Evolutionary conservation across 2,113 vertebrate genomes (phyloP).

Genomic region (Campylomormyrus numenius): DNA sequence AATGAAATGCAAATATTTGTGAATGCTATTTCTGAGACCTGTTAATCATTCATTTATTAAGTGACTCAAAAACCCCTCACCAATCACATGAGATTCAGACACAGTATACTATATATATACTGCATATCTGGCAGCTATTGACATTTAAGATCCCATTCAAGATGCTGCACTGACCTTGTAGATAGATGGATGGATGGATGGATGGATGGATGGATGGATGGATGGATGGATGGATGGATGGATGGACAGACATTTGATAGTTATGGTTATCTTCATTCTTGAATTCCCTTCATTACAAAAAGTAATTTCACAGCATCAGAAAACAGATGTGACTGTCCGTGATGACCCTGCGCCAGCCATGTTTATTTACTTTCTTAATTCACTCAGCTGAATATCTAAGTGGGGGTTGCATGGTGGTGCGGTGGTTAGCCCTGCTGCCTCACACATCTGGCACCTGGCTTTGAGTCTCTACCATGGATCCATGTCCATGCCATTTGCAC

Average conservation of each 20-base stretch:
- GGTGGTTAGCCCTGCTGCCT: background rate
- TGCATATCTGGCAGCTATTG: background rate
- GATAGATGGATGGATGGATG: no score
- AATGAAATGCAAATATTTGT: no score
- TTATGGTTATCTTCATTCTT: background rate
- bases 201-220: background rate
- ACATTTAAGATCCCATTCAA: background rate
- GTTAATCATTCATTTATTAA: background rate
- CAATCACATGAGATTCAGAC: background rate
- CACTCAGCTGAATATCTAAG: background rate
- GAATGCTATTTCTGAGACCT: background rate
- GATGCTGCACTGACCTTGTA: background rate
- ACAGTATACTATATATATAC: background rate
- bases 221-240: background rate
- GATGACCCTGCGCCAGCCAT: background rate
- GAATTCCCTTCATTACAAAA: background rate
- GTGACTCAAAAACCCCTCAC: background rate
- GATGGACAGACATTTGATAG: background rate
- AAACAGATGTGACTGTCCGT: background rate
- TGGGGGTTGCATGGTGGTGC: background rate
- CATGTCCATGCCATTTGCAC: background rate
- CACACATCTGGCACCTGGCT: no score
- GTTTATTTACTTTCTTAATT: background rate
- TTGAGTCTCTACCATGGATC: background rate
- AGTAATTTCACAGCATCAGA: background rate